phyloP scores from a whole-genome alignment of 2,113 vertebrate species.

The Salminus brasiliensis region DNA sequence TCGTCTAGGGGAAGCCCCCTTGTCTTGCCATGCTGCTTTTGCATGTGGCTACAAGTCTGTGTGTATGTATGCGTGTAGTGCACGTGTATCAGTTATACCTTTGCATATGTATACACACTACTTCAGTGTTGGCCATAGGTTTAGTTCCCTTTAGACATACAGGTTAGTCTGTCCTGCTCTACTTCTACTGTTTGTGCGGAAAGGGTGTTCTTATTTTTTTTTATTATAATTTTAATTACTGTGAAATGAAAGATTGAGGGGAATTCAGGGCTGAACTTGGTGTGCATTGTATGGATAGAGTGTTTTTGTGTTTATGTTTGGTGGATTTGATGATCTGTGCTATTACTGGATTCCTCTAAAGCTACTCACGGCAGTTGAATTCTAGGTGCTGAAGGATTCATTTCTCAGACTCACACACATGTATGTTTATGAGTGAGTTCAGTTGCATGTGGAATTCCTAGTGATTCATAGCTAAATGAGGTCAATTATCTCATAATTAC shows the following conservation, averaged over 20 bases:
- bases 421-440: conserved; percentile 6
- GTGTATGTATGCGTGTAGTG: not conserved
- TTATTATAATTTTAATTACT: too few relatives aligned
- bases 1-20: conserved; percentile 40
- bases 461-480: not conserved
- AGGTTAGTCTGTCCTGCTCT: too few relatives aligned
- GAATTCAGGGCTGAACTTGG: conserved; percentile 4
- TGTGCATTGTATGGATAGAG: conserved; percentile 13
- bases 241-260: conserved; percentile 25
- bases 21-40: conserved; percentile 26
- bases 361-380: too few relatives aligned
- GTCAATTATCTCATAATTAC: conserved; percentile 4
- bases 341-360: too few relatives aligned
- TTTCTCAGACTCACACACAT: not conserved
- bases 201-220: too few relatives aligned
- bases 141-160: not conserved
- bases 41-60: conserved; percentile 7
- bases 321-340: too few relatives aligned
- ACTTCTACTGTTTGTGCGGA: too few relatives aligned
- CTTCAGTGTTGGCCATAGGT: not conserved
- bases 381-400: conserved; percentile 25
- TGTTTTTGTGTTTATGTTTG: too few relatives aligned
- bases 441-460: not conserved
- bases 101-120: not conserved
- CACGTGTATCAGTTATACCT: conserved; percentile 2